Percentiles rank a stretch among this genome's conserved stretches.
These are phyloP conservation scores for Orthonychiurus folsomi DNA, from an alignment of 2,888 invertebrate genomes.

Conservation along the genomic window DNA sequence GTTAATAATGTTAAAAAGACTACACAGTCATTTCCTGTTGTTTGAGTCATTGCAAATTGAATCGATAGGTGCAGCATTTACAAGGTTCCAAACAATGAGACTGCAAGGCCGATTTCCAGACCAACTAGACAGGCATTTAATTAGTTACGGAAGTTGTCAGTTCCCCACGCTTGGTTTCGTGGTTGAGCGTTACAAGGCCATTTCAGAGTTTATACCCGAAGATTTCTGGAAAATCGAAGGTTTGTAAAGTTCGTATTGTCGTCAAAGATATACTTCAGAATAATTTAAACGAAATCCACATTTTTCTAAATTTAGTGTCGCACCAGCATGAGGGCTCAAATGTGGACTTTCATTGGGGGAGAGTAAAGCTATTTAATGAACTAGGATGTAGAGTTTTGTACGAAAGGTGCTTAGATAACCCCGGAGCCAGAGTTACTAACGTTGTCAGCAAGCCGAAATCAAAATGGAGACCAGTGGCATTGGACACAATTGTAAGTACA, in stretches of 20 bases:
- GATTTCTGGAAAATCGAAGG: slow-evolving; percentile 92
- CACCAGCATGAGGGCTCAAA: slow-evolving; percentile 65
- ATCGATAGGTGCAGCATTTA: slow-evolving; percentile 81
- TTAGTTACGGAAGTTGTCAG: slow-evolving; percentile 98
- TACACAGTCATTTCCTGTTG: background rate
- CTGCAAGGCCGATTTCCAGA: slow-evolving; percentile 70
- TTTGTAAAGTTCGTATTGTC: slow-evolving; percentile 43
- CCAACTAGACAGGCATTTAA: slow-evolving; percentile 63
- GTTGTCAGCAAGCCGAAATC: slow-evolving; percentile 79
- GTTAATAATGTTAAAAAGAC: background rate
- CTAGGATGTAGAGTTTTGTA: slow-evolving; percentile 69
- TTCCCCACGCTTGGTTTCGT: slow-evolving; percentile 99
- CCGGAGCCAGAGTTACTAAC: slow-evolving; percentile 62
- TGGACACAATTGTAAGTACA: slow-evolving; percentile 82
- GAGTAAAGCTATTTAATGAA: slow-evolving; percentile 79
- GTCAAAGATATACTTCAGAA: background rate
- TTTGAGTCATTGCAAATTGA: slow-evolving; percentile 3
- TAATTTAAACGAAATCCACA: background rate
- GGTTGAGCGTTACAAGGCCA: slow-evolving; percentile 89
- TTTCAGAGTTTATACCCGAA: slow-evolving; percentile 83
- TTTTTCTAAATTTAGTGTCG: slow-evolving; percentile 52
- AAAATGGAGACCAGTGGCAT: slow-evolving; percentile 89
- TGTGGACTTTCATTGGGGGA: slow-evolving; percentile 81
- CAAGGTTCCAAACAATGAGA: slow-evolving; percentile 89
- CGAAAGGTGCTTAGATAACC: slow-evolving; percentile 67